Base-by-base conservation (phyloP, 2,888 invertebrate genomes). In the Mantis religiosa region DNA sequence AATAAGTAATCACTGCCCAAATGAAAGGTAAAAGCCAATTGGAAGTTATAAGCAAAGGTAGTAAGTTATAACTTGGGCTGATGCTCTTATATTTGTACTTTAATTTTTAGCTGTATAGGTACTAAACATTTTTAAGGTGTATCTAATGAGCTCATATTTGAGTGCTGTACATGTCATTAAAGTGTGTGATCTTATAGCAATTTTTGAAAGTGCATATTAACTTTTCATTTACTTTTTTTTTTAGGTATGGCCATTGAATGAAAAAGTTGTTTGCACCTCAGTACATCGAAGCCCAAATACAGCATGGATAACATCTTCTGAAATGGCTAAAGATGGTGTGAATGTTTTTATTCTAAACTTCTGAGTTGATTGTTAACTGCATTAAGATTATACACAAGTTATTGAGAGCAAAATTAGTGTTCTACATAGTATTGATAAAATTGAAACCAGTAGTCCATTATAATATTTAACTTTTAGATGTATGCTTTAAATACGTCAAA, bases 231-330 rank as follows among this genome's bases (percentile, higher is more conserved):
- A 15, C 85, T 54, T 20, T 71, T 34, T n/a, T n/a, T 89, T 88
- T 34, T 83, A 89, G 89, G 88, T 89, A 89, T 89, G 89, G 89
- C 85, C 89, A 89, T 47, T 89, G 85, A 89, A 89, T 27, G 54
- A 87, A 25, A 89, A 87, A 30, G 88, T 28, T 28, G 84, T 89
- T 9, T 89, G 89, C 28, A 87, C 87, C 30, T 84, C 88, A 30
- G 54, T 88, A 15, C 82, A 54, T 27, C 27, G 85, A 34, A 85
- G 86, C 54, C 71, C 87, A 82, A 88, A 89, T 71, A 83, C 54
- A 28, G 88, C 87, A 85, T 89, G 88, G 88, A 88, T 88, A 12
- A 85, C 89, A 4, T 14, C 30, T 28, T 85, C 85, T 81, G 82
- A 88, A 71, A 82, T 81, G 28, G 47, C 28, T 85, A 84, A 85